These are phyloP conservation scores for Carassius gibelio DNA, from an alignment of 2,113 vertebrate genomes.

Conservation along the genomic window DNA sequence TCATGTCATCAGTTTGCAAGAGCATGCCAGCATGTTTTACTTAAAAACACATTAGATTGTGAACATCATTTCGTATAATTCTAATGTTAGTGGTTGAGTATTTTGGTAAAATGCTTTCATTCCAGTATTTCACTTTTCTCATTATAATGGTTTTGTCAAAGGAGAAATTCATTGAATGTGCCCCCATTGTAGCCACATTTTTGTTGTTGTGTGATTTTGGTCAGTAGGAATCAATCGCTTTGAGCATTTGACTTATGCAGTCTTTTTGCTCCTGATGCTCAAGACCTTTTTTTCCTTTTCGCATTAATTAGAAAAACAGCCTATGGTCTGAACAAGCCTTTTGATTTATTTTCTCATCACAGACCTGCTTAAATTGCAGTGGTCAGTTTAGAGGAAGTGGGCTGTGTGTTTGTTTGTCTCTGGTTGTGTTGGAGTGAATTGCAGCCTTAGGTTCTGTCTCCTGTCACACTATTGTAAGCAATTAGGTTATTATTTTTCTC, in stretches of 20 bases:
- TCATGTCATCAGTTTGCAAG: background rate
- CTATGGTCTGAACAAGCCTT: constrained; percentile 32
- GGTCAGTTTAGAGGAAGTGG: constrained; percentile 19
- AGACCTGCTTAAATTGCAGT: constrained; percentile 21
- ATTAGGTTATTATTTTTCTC: background rate
- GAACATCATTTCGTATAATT: background rate
- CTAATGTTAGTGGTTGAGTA: background rate
- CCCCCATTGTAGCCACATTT: background rate
- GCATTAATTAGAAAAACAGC: constrained; percentile 46
- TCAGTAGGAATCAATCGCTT: constrained; percentile 17
- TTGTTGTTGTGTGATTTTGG: constrained; percentile 10
- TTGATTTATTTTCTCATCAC: constrained; percentile 44
- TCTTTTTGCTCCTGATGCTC: constrained; percentile 15
- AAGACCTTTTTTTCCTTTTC: constrained; percentile 17
- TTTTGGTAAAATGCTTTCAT: background rate
- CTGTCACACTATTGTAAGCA: constrained; percentile 20
- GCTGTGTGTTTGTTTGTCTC: background rate
- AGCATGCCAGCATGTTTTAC: background rate
- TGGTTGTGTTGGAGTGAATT: constrained; percentile 33
- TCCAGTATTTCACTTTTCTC: background rate
- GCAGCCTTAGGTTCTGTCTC: constrained; percentile 50
- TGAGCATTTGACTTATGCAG: constrained; percentile 25
- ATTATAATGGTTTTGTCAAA: constrained; percentile 9
- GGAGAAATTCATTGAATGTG: background rate
- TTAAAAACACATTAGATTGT: background rate